A percentile compares a stretch with the other conserved stretches of the same genome.
Conservation (phyloP, 2,113 vertebrate species). For the Balaenoptera acutorostrata region DNA sequence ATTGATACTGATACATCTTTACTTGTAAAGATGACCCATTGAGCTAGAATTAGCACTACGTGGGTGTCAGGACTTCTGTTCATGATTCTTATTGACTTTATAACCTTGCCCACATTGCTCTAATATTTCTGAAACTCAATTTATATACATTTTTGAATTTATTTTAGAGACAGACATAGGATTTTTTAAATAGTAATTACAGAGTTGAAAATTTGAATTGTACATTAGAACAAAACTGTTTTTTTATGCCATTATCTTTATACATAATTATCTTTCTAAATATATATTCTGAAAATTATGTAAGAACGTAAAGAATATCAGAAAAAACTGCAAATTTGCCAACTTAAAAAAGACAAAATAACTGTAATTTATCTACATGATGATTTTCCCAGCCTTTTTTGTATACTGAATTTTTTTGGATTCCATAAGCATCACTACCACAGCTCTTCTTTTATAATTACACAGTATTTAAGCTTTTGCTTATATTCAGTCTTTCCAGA, state of each 20-base stretch:
- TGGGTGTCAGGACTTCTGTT: not conserved
- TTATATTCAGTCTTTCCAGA: not conserved
- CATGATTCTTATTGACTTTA: not conserved
- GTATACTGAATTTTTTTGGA: not conserved
- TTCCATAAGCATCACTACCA: not conserved
- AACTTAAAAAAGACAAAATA: constrained; percentile 23
- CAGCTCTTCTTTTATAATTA: constrained; percentile 12
- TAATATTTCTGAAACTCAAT: not conserved
- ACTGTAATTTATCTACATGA: not conserved
- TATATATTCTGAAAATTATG: not conserved
- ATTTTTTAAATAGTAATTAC: constrained; percentile 14
- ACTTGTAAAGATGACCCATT: not conserved
- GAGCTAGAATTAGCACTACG: not conserved
- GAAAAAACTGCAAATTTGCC: not conserved
- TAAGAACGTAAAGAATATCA: not conserved
- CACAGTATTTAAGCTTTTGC: not conserved
- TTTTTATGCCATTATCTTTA: not conserved
- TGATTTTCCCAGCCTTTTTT: constrained; percentile 7
- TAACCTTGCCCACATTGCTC: not conserved
- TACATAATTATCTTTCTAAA: not conserved
- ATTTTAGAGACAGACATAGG: not conserved
- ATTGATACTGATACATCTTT: not conserved
- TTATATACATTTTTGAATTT: not conserved
- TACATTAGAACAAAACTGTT: not conserved
- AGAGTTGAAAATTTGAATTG: not conserved